phyloP scores from a whole-genome alignment of 1,140 invertebrate species.

The Pissodes strobi region DNA sequence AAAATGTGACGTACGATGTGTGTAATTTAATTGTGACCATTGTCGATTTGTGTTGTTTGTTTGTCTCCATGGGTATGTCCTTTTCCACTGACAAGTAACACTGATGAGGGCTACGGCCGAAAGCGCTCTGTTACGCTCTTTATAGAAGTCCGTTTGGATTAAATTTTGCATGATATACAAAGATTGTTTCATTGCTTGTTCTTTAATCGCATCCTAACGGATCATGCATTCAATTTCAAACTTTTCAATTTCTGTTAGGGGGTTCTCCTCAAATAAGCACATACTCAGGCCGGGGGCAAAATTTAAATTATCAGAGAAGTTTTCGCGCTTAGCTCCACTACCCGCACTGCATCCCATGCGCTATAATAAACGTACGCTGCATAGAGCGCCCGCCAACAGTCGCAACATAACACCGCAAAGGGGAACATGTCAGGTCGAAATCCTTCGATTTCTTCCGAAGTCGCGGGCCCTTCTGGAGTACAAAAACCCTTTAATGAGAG shows the following conservation, averaged over 20 bases:
- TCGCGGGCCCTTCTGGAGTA: constrained; percentile 3
- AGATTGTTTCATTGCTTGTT: no score
- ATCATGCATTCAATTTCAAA: neutral
- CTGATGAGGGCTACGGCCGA: no score
- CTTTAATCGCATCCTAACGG: constrained; percentile 10
- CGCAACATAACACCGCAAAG: constrained; percentile 3
- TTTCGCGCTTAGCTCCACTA: neutral
- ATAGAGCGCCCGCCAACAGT: constrained; percentile 5
- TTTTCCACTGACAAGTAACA: no score
- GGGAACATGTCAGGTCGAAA: constrained; percentile 13
- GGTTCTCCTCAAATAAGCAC: neutral
- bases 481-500: neutral
- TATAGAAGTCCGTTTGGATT: no score
- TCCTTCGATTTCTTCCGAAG: constrained; percentile 7
- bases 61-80: no score
- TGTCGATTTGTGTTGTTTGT: no score
- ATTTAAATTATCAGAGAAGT: constrained; percentile 18
- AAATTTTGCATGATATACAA: no score
- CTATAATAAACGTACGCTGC: constrained; percentile 15
- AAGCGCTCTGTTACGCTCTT: no score
- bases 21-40: no score
- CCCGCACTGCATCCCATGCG: neutral
- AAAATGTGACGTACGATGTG: no score
- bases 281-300: neutral
- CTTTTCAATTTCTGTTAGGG: constrained; percentile 10